Evolutionary conservation across 1,140 invertebrate species (phyloP).

Genomic region (Mylabris phalerata): DNA sequence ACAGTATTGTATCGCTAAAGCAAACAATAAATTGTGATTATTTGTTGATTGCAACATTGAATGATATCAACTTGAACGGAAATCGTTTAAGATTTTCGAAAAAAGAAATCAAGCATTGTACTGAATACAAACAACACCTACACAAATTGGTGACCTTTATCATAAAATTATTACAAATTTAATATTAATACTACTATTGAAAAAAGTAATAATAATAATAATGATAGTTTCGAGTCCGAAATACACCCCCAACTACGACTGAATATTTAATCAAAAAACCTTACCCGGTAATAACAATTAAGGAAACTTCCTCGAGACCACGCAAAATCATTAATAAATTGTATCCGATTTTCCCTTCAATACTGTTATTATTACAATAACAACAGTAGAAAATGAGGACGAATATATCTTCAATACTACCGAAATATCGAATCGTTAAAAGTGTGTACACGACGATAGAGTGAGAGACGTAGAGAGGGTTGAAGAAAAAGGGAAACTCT

Average conservation of each 20-base stretch:
- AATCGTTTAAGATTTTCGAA: conserved; percentile 5
- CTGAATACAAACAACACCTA: too few species aligned
- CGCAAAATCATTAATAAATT: conserved; percentile 19
- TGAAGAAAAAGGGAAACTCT: too few species aligned
- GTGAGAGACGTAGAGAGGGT: too few species aligned
- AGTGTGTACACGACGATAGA: too few species aligned
- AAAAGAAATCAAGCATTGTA: neutral
- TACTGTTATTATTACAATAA: conserved; percentile 2
- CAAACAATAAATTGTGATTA: conserved; percentile 13
- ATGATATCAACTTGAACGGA: conserved; percentile 7
- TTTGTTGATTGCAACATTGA: conserved; percentile 12
- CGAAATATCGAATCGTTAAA: too few species aligned
- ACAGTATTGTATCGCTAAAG: conserved; percentile 2
- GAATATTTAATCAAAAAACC: conserved; percentile 13
- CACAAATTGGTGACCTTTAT: too few species aligned
- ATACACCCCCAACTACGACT: conserved; percentile 6
- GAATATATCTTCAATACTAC: too few species aligned
- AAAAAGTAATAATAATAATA: neutral
- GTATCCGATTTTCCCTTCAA: conserved; percentile 1
- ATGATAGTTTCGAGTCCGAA: conserved; percentile 1
- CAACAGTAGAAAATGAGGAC: too few species aligned
- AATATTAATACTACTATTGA: too few species aligned
- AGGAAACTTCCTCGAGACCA: conserved; percentile 13
- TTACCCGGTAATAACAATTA: conserved; percentile 13
- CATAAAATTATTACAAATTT: too few species aligned